Percentiles rank a stretch among this genome's conserved stretches.
These are phyloP conservation scores for Thermophis baileyi DNA, from an alignment of 2,113 vertebrate species.

Conservation along the genomic window DNA sequence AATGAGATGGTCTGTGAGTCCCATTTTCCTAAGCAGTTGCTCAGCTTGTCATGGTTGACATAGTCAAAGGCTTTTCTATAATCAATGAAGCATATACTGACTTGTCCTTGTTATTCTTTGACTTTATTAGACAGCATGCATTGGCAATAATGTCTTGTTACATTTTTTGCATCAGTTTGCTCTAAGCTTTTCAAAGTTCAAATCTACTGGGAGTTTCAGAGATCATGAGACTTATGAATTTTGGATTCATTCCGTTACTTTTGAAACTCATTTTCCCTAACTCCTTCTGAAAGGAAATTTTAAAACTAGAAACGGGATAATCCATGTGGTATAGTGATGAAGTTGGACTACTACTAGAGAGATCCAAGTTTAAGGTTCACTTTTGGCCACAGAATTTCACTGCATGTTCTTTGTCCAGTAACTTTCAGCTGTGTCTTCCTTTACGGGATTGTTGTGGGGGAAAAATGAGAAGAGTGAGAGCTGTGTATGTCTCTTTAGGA, in stretches of 20 bases:
- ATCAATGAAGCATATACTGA: background rate
- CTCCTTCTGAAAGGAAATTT: background rate
- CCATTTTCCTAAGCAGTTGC: background rate
- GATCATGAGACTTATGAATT: background rate
- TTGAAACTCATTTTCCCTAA: background rate
- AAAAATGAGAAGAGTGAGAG: background rate
- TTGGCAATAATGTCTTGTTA: background rate
- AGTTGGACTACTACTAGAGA: background rate
- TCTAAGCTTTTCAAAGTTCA: background rate
- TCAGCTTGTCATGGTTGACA: background rate
- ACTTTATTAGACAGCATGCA: background rate
- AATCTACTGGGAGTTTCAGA: background rate
- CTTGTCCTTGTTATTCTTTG: background rate
- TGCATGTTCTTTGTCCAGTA: background rate
- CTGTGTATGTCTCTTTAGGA: background rate
- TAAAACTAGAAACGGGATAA: background rate
- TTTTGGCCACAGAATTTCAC: background rate
- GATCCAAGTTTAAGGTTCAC: background rate
- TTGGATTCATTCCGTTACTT: background rate
- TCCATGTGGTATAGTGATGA: background rate
- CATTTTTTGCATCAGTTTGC: background rate
- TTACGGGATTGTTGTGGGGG: background rate
- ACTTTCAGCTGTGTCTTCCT: background rate
- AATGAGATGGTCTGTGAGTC: background rate
- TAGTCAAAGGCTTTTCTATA: background rate